A percentile compares a stretch with the other conserved stretches of the same genome.
Evolutionary conservation across 2,888 invertebrate species (phyloP).

Genomic region (Entomobrya multifasciata): DNA sequence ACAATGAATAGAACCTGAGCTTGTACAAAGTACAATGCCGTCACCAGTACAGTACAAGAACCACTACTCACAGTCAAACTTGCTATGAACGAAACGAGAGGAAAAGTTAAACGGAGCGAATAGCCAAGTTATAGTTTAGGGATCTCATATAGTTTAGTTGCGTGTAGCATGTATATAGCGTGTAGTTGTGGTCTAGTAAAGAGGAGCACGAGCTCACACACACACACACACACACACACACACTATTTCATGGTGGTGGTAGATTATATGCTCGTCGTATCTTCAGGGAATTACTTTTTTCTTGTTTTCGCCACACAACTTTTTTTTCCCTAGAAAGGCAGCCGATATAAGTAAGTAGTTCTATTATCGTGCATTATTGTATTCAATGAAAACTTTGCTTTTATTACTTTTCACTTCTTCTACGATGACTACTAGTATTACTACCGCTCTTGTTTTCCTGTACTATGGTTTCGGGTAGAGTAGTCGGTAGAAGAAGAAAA

Average conservation of each 20-base stretch:
- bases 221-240: not conserved
- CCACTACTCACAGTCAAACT: conserved; percentile 36
- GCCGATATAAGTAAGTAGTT: conserved; percentile 46
- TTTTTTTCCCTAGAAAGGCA: conserved; percentile 48
- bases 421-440: not conserved
- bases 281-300: conserved; percentile 59
- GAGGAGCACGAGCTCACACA: conserved; percentile 30
- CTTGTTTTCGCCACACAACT: conserved; percentile 51
- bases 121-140: conserved; percentile 32
- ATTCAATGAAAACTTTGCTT: conserved; percentile 70
- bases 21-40: not conserved
- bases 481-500: conserved; percentile 1
- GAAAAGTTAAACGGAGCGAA: conserved; percentile 48
- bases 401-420: conserved; percentile 63
- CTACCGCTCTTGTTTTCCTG: not conserved
- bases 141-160: not conserved
- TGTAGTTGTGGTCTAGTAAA: conserved; percentile 56
- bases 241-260: conserved; percentile 16
- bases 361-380: conserved; percentile 57
- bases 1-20: not conserved
- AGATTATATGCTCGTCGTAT: conserved; percentile 42
- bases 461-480: not conserved
- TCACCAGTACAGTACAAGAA: conserved; percentile 4
- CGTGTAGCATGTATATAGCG: conserved; percentile 2
- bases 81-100: conserved; percentile 28